Conservation (phyloP, 2,888 invertebrate species). For the Pristionchus japonicus region DNA sequence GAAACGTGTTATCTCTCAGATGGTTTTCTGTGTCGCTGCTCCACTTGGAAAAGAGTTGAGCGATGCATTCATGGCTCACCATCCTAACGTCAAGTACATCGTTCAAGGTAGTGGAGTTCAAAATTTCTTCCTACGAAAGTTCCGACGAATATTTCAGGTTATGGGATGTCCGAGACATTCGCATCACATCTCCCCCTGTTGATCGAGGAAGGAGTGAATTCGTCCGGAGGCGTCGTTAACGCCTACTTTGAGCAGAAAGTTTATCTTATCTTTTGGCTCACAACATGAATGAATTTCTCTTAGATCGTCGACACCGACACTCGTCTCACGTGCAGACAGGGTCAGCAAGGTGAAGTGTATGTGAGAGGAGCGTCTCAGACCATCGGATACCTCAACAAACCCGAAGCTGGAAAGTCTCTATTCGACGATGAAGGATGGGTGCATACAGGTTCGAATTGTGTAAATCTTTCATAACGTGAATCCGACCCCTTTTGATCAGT, state of each 20-base stretch:
- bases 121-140: too few relatives aligned
- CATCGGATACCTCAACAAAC: conserved; percentile 9
- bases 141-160: neutral
- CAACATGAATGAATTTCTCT: neutral
- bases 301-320: neutral
- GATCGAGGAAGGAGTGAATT: neutral
- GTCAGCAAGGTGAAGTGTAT: neutral
- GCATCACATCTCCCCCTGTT: neutral
- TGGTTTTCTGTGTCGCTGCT: neutral
- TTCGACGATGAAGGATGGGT: neutral
- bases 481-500: too few relatives aligned
- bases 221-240: neutral
- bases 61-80: neutral
- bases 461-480: neutral
- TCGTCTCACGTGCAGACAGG: neutral
- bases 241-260: neutral
- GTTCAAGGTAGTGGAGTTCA: neutral
- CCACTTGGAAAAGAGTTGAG: neutral
- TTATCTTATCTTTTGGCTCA: too few relatives aligned
- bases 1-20: neutral
- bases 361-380: conserved; percentile 2
- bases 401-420: neutral
- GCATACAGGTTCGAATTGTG: neutral
- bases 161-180: neutral
- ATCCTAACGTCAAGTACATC: neutral